phyloP scores from a whole-genome alignment of 2,888 invertebrate genomes.

The Agrochola lychnidis region DNA sequence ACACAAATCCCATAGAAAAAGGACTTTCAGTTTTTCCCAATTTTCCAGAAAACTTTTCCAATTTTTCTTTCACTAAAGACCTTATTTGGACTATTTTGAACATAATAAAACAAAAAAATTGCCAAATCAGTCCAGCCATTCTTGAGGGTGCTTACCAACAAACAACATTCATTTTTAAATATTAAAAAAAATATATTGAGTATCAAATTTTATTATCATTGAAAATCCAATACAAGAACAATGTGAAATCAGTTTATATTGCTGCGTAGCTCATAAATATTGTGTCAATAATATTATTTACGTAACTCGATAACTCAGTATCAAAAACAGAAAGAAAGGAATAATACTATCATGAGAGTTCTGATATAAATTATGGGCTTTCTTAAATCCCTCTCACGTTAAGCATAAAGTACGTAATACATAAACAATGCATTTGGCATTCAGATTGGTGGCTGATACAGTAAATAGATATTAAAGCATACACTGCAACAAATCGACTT shows the following conservation, averaged over 20 bases:
- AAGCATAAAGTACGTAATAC: not conserved
- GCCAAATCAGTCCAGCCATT: not conserved
- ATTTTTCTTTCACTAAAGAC: not conserved
- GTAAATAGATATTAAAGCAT: not conserved
- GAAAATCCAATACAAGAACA: not conserved
- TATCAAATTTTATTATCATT: not conserved
- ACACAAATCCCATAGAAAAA: not conserved
- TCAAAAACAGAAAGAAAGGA: not conserved
- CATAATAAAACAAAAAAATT: not conserved
- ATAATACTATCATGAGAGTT: not conserved
- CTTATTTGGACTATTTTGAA: not conserved
- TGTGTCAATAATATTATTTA: not conserved
- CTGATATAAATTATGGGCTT: not conserved
- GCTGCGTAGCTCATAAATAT: conserved; percentile 9
- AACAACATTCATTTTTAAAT: not conserved
- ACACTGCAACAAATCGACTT: not conserved
- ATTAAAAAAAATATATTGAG: not conserved
- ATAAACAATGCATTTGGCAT: not conserved
- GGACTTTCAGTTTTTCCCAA: not conserved
- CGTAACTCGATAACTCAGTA: not conserved
- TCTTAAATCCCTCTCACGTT: not conserved
- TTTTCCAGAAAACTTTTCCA: not conserved
- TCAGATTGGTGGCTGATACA: not conserved
- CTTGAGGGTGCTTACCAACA: not conserved
- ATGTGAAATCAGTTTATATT: not conserved